Percentiles rank a stretch among this genome's conserved stretches.
These are phyloP conservation scores for Galagoides demidoff DNA, from an alignment of 2,797 vertebrate genomes.

Conservation along the genomic window DNA sequence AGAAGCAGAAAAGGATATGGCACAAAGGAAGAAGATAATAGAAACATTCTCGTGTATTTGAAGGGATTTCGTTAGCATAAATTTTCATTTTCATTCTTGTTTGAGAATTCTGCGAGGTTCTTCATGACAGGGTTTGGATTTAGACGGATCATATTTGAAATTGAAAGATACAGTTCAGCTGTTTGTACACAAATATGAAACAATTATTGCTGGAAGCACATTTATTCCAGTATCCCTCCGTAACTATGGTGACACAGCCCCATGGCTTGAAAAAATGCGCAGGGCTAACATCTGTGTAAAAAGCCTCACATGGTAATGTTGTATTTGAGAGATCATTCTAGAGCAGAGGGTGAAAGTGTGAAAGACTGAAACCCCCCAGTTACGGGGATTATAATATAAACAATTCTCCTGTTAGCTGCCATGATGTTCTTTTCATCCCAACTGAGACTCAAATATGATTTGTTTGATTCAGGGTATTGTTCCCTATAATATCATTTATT, in stretches of 20 bases:
- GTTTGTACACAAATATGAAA: slow-evolving; percentile 80
- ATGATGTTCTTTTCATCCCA: not conserved
- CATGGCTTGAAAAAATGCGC: slow-evolving; percentile 34
- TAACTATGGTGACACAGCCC: slow-evolving; percentile 80
- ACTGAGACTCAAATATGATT: not conserved
- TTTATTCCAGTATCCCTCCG: slow-evolving; percentile 66
- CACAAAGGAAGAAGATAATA: slow-evolving; percentile 27
- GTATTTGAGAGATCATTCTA: not conserved
- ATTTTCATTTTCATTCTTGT: slow-evolving; percentile 44
- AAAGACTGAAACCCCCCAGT: not conserved
- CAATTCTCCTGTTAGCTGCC: not conserved
- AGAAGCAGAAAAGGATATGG: slow-evolving; percentile 13
- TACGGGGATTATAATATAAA: not conserved
- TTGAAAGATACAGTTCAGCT: slow-evolving; percentile 78
- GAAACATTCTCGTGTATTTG: slow-evolving; percentile 57
- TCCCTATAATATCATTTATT: not conserved
- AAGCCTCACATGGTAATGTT: not conserved
- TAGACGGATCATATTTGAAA: slow-evolving; percentile 60
- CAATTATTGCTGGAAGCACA: slow-evolving; percentile 77
- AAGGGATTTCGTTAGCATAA: slow-evolving; percentile 64
- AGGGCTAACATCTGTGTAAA: not conserved
- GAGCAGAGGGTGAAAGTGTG: not conserved
- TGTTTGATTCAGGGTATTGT: not conserved
- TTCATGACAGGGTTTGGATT: slow-evolving; percentile 72
- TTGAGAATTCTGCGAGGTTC: slow-evolving; percentile 36